phyloP scores from a whole-genome alignment of 2,888 invertebrate species.

The Heterodera filipjevi region DNA sequence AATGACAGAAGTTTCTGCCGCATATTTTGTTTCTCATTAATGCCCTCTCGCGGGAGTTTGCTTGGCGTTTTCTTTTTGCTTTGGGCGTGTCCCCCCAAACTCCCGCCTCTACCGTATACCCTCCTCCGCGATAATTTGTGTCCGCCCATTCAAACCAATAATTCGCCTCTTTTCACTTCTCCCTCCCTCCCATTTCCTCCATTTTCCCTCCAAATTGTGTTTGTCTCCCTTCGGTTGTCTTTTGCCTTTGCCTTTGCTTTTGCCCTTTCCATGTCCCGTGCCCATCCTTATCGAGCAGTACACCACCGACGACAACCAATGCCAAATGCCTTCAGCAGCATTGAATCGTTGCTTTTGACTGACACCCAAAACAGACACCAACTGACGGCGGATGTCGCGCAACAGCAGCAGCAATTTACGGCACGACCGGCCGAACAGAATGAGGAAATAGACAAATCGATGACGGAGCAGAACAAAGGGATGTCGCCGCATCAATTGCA shows the following conservation, averaged over 20 bases:
- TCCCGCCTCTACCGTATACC: neutral
- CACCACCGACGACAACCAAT: neutral
- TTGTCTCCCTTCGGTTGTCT: too few relatives aligned
- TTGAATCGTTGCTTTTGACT: neutral
- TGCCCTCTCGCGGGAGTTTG: too few relatives aligned
- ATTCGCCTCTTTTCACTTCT: neutral
- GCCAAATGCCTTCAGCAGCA: constrained; percentile 7
- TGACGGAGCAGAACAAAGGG: too few relatives aligned
- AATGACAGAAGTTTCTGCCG: too few relatives aligned
- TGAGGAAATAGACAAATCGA: too few relatives aligned
- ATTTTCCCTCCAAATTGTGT: too few relatives aligned
- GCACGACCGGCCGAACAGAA: too few relatives aligned
- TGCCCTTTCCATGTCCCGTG: neutral
- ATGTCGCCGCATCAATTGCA: neutral
- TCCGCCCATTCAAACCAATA: neutral
- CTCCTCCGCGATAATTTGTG: neutral
- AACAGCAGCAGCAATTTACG: neutral
- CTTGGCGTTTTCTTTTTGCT: neutral
- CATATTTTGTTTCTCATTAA: too few relatives aligned
- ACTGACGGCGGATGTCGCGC: neutral
- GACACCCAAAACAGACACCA: neutral
- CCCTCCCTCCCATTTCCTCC: neutral
- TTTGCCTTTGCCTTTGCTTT: too few relatives aligned
- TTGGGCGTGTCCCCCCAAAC: neutral
- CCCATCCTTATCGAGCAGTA: neutral